Base-by-base conservation (phyloP, 2,113 vertebrate genomes). In the Poeciliopsis turrubarensis region DNA sequence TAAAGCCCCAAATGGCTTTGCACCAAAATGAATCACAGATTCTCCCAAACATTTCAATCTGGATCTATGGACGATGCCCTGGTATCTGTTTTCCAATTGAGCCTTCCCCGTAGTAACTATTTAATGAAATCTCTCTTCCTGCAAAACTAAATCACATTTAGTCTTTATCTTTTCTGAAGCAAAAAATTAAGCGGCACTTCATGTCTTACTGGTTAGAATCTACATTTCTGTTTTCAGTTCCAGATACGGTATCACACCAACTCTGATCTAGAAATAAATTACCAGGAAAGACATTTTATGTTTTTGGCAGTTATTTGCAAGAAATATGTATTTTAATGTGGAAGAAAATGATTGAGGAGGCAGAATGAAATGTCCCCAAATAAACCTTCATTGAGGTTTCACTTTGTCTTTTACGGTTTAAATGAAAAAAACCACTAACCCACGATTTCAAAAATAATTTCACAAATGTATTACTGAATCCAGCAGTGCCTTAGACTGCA, bases 1-100 rank as follows among this genome's bases (percentile, higher is more conserved):
- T 67, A 44, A 44, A 44, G 37, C 37, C 26, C 41, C 41, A 67
- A 67, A 67, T 67, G 37, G 63, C 7, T 14, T 26, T 41, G 39
- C 65, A n/a, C 65, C 30, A 26, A 66, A 66, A 66, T 44, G 27
- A 37, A 67, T 67, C 37, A 44, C 65, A 67, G 22, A 29, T 39
- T 8, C 37, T 41, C 12, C 37, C 41, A 41, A 37, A 14, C 14
- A 27, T 5, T 44, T 5, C 44, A 47, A 19, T 47, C 41, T 13
- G 41, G 37, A 66, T 66, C 65, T 26, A 27, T 67, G 9, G 65
- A 67, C 2, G 26, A 13, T 17, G 14, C n/a, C n/a, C 65, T 67
- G 65, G 4, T 44, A 65, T 39, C 32, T 65, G 64, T 39, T 65
- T n/a, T 39, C 64, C 26, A 34, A 37, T 15, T 13, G 12, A 25